These are phyloP conservation scores for Trachymyrmex septentrionalis DNA, from an alignment of 1,140 invertebrate species.

Conservation along the genomic window DNA sequence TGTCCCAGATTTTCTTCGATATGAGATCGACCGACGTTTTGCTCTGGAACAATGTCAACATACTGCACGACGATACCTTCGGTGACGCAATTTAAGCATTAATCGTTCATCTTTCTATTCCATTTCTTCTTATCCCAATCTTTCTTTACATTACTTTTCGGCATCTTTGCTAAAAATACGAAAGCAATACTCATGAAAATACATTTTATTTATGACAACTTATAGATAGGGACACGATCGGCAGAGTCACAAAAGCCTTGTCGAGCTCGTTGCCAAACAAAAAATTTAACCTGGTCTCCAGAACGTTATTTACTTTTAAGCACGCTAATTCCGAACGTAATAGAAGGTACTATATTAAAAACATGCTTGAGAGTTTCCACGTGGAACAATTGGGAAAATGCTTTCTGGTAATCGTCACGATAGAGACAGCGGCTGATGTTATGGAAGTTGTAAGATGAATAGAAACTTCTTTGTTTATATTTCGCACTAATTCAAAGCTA, in stretches of 20 bases:
- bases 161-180: neutral
- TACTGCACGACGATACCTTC: slow-evolving; percentile 91
- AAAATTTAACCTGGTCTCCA: slow-evolving; percentile 84
- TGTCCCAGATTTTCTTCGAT: slow-evolving; percentile 92
- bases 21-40: slow-evolving; percentile 88
- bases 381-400: slow-evolving; percentile 81
- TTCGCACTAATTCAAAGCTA: neutral
- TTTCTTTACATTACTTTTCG: neutral
- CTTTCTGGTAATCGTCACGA: slow-evolving; percentile 82
- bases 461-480: neutral
- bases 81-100: slow-evolving; percentile 85
- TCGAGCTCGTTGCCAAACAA: slow-evolving; percentile 84
- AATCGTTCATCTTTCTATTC: neutral
- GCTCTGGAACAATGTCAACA: slow-evolving; percentile 90
- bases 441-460: slow-evolving; percentile 87
- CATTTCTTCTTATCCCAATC: too few species aligned
- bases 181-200: too few species aligned
- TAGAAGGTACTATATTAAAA: slow-evolving; percentile 85
- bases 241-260: slow-evolving; percentile 88
- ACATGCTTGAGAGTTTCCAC: slow-evolving; percentile 86
- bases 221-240: slow-evolving; percentile 88
- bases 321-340: slow-evolving; percentile 85
- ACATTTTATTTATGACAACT: neutral
- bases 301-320: slow-evolving; percentile 88
- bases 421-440: slow-evolving; percentile 86